These are phyloP conservation scores for Muntiacus reevesi DNA, from an alignment of 2,113 vertebrate genomes.

Conservation along the genomic window DNA sequence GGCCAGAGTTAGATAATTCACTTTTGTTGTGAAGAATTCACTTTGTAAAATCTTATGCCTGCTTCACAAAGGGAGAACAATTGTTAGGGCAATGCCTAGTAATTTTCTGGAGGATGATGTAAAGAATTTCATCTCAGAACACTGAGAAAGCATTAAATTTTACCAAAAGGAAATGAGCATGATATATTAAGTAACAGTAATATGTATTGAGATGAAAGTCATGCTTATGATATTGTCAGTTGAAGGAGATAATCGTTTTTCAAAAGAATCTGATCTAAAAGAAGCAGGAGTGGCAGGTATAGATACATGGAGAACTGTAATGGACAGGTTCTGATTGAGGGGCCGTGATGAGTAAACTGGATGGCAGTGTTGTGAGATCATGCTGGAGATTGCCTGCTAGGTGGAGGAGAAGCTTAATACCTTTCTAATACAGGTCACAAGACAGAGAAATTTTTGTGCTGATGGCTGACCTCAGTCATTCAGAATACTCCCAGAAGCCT, in stretches of 20 bases:
- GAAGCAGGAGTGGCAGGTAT: neutral
- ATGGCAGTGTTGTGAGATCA: neutral
- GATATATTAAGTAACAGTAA: neutral
- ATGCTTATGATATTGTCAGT: neutral
- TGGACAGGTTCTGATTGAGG: neutral
- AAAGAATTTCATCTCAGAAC: neutral
- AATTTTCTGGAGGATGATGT: neutral
- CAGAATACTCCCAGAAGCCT: neutral
- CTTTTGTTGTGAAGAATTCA: neutral
- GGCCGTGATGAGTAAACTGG: neutral
- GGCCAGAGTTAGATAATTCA: neutral
- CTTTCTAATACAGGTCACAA: neutral
- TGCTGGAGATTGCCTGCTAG: neutral
- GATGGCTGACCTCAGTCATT: neutral
- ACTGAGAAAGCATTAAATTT: neutral
- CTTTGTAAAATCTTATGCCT: neutral
- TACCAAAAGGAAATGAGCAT: neutral
- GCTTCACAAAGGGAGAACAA: neutral
- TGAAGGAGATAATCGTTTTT: neutral
- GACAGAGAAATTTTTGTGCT: neutral
- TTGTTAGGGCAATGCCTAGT: neutral
- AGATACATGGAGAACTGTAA: neutral
- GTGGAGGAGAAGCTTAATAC: neutral
- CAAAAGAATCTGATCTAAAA: neutral
- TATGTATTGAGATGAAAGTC: neutral